Evolutionary conservation across 2,797 vertebrate species (phyloP).

Genomic region (Cuniculus paca): DNA sequence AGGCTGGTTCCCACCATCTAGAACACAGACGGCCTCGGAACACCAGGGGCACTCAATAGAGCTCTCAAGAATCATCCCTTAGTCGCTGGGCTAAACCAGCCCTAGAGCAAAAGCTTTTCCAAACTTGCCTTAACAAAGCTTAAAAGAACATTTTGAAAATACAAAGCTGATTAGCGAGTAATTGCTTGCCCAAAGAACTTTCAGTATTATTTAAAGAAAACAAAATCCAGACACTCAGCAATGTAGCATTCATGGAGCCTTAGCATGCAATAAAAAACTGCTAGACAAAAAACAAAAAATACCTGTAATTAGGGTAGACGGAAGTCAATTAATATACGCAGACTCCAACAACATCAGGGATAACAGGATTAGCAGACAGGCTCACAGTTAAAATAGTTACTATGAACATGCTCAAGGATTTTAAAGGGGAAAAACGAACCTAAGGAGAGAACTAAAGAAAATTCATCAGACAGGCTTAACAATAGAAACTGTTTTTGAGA

Average conservation of each 20-base stretch:
- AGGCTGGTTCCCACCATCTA: neutral
- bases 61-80: neutral
- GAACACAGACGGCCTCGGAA: neutral
- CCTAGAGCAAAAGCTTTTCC: slow-evolving; percentile 8
- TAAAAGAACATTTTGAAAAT: slow-evolving; percentile 50
- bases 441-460: neutral
- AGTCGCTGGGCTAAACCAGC: too few relatives aligned
- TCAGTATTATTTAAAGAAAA: slow-evolving; percentile 32
- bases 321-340: neutral
- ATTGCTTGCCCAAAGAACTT: slow-evolving; percentile 53
- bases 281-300: neutral
- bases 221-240: neutral
- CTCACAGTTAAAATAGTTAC: slow-evolving; percentile 1
- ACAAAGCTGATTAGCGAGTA: slow-evolving; percentile 6
- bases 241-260: neutral
- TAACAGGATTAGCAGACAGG: neutral
- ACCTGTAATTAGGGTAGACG: neutral
- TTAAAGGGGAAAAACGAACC: slow-evolving; percentile 31
- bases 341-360: neutral
- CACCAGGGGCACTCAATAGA: neutral
- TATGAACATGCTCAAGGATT: slow-evolving; percentile 26
- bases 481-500: neutral
- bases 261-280: slow-evolving; percentile 8
- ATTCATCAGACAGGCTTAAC: slow-evolving; percentile 6
- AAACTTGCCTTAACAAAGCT: slow-evolving; percentile 25